Evolutionary conservation across 2,888 invertebrate genomes (phyloP).

Genomic region (Silvanus unidentatus): DNA sequence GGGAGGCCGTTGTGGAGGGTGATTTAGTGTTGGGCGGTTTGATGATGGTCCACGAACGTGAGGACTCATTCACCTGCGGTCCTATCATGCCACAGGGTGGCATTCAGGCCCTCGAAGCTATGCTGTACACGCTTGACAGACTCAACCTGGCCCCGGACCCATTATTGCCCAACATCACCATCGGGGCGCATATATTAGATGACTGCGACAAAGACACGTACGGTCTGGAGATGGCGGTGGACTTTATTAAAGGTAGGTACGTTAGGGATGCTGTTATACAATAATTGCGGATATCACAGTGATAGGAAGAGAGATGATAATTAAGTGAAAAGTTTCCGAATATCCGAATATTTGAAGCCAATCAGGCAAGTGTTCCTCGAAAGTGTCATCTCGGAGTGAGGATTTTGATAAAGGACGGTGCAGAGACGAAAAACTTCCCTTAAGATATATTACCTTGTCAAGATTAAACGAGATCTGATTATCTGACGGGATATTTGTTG

Average conservation of each 20-base stretch:
- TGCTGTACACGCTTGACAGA: conserved; percentile 84
- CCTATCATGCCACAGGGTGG: conserved; percentile 93
- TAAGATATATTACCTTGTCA: too few relatives aligned
- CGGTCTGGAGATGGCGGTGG: conserved; percentile 91
- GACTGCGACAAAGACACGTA: conserved; percentile 96
- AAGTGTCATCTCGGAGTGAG: too few relatives aligned
- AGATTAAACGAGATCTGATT: too few relatives aligned
- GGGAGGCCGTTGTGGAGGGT: conserved; percentile 81
- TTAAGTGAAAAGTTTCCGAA: too few relatives aligned
- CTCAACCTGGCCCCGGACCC: conserved; percentile 62
- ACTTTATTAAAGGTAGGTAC: conserved; percentile 87
- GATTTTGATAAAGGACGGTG: too few relatives aligned
- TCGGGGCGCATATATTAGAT: conserved; percentile 86
- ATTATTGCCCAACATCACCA: conserved; percentile 69
- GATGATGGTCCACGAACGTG: conserved; percentile 93
- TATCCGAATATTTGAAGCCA: too few relatives aligned
- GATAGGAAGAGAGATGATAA: too few relatives aligned
- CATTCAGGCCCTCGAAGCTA: conserved; percentile 82
- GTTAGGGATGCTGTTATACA: too few relatives aligned
- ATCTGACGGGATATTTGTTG: too few relatives aligned
- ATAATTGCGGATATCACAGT: too few relatives aligned
- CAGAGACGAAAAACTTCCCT: too few relatives aligned
- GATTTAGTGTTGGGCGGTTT: conserved; percentile 83
- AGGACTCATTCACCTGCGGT: conserved; percentile 82
- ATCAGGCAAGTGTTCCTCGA: too few relatives aligned